Conservation (phyloP, 2,888 invertebrate genomes). For the Iselma pallidipennis region DNA sequence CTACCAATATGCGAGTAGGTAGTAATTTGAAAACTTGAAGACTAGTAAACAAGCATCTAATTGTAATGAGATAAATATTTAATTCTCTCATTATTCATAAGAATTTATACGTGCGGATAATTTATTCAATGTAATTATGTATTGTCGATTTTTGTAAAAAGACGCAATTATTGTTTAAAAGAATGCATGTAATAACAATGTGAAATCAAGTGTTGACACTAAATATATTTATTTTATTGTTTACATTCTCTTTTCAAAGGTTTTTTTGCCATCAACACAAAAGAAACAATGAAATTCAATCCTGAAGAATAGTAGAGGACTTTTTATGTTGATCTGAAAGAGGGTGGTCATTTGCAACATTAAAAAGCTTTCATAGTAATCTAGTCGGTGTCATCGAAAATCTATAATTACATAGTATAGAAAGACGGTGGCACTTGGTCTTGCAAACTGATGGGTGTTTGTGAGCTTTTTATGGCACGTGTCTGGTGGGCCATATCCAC, state of each 20-base stretch:
- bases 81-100: too few species aligned
- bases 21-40: too few species aligned
- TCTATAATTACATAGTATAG: constrained; percentile 19
- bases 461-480: constrained; percentile 40
- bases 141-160: too few species aligned
- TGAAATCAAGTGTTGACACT: too few species aligned
- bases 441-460: constrained; percentile 22
- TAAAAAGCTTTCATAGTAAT: constrained; percentile 6
- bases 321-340: neutral
- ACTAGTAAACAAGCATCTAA: neutral
- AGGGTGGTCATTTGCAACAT: constrained; percentile 10
- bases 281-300: neutral
- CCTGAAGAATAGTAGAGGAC: neutral
- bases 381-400: constrained; percentile 10
- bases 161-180: too few species aligned
- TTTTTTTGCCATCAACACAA: neutral
- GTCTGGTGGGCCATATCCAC: constrained; percentile 29
- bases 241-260: neutral
- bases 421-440: constrained; percentile 11
- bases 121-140: too few species aligned
- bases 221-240: too few species aligned
- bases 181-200: too few species aligned
- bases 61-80: too few species aligned
- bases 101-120: too few species aligned
- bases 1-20: too few species aligned